These are phyloP conservation scores for Leucania comma DNA, from an alignment of 2,888 invertebrate species.

Conservation along the genomic window DNA sequence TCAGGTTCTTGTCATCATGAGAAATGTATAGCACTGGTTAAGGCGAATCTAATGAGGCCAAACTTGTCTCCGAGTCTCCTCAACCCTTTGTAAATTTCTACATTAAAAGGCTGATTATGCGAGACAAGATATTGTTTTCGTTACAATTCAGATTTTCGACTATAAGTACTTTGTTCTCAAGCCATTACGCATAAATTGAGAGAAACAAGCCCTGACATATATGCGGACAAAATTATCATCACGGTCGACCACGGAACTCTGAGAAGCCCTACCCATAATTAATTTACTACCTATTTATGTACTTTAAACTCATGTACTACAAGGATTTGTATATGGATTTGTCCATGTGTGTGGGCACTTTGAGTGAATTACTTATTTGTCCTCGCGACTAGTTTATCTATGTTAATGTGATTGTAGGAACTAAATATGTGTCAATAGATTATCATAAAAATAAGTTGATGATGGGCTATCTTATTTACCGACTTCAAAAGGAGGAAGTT, in stretches of 20 bases:
- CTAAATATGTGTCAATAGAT: conserved; percentile 28
- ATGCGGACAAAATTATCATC: conserved; percentile 32
- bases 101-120: no score
- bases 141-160: neutral
- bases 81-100: no score
- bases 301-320: conserved; percentile 11
- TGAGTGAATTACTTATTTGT: conserved; percentile 38
- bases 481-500: no score
- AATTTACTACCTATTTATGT: conserved; percentile 7
- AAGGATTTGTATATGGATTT: conserved; percentile 21
- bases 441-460: neutral
- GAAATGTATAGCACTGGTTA: no score
- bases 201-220: conserved; percentile 34
- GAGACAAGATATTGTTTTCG: neutral
- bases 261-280: conserved; percentile 19
- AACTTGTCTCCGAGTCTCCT: no score
- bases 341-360: conserved; percentile 34
- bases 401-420: conserved; percentile 27
- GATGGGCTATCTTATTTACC: neutral
- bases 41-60: no score
- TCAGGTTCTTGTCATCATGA: no score
- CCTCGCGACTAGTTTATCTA: conserved; percentile 30
- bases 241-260: conserved; percentile 32
- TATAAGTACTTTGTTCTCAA: neutral
- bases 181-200: conserved; percentile 20